Percentiles rank a stretch among this genome's conserved stretches.
phyloP scores from a whole-genome alignment of 2,113 vertebrate species.

The Bufo gargarizans region DNA sequence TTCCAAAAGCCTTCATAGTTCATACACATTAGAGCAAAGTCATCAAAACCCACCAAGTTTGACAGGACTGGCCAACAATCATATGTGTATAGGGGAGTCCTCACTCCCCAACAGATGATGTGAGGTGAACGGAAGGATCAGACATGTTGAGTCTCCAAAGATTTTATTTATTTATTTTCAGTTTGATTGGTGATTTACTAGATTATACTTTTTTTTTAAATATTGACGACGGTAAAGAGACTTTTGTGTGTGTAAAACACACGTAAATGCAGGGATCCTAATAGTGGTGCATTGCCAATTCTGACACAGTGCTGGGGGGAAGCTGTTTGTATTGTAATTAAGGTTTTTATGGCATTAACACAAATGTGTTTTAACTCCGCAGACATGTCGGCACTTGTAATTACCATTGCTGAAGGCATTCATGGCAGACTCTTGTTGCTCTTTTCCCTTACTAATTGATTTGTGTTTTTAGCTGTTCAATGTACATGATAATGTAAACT shows the following conservation, averaged over 20 bases:
- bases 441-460: constrained; percentile 70
- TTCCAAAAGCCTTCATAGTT: not conserved
- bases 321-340: constrained; percentile 70
- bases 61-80: too few species aligned
- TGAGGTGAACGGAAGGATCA: too few species aligned
- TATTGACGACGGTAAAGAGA: not conserved
- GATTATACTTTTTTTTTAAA: not conserved
- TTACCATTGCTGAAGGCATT: constrained; percentile 66
- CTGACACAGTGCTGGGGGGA: constrained; percentile 59
- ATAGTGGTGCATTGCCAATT: not conserved
- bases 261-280: not conserved
- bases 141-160: too few species aligned
- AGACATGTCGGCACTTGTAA: constrained; percentile 67
- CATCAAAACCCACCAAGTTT: too few species aligned
- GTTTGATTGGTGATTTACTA: not conserved
- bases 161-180: too few species aligned
- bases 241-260: not conserved
- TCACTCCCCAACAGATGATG: too few species aligned
- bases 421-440: constrained; percentile 64
- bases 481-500: constrained; percentile 53
- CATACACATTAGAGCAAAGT: too few species aligned
- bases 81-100: too few species aligned
- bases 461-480: constrained; percentile 53
- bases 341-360: constrained; percentile 67
- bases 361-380: constrained; percentile 68